Evolutionary conservation across 2,888 invertebrate species (phyloP), one percentile per base, ranked within the genome.

Genomic region (Phyllotreta cruciferae): DNA sequence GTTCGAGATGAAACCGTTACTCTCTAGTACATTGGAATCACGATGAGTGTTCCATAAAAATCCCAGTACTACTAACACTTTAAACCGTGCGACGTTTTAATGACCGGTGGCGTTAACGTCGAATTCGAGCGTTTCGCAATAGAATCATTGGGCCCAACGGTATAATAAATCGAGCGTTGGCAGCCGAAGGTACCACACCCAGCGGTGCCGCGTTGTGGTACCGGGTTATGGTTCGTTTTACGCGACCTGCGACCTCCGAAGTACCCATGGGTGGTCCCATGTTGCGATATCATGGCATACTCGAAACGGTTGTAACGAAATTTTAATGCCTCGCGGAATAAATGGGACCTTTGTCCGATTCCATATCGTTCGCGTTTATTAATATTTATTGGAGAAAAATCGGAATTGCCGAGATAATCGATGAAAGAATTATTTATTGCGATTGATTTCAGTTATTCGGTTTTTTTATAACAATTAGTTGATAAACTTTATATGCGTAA

Each of bases 81-180:
- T 57, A 49, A 57, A 49, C 10, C 58, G 58, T 58, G 39, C 64
- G 67, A 68, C 69, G 64, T 67, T 70, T 69, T 70, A 69, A 68
- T 66, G 58, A 64, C 61, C 63, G 63, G 57, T 66, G 70, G 70
- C 64, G 69, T 70, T 71, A 71, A 71, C 70, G 66, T 66, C 63
- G 64, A 69, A 69, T 71, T 68, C 64, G 66, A 68, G 66, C 66
- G 52, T 65, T 62, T 58, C 62, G 65, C 60, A 55, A 62, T 60
- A 47, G 47, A 55, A 49, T 52, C 65, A 57, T 56, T 58, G 54
- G 61, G 53, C 34, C 56, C 60, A 36, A 52, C 37, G 41, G 49
- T 39, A 58, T 60, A 65, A 57, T 65, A 58, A 58, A 58, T 58
- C 58, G 57, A 62, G 57, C 36, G 58, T 52, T 58, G 58, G 58